These are phyloP conservation scores for Polyodon spathula DNA, from an alignment of 2,113 vertebrate genomes.

Conservation along the genomic window DNA sequence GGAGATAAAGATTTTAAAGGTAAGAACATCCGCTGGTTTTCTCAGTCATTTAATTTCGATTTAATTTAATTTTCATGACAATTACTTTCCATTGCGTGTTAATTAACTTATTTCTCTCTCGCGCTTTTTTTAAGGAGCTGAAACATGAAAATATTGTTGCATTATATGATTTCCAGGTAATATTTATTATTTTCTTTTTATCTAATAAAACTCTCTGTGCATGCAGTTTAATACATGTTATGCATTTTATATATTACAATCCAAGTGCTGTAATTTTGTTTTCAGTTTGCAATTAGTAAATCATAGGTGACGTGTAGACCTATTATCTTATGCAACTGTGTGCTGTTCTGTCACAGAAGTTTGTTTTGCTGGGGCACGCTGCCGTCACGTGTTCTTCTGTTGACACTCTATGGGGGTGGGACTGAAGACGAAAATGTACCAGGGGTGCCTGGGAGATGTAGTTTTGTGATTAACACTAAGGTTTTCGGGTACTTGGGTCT, in stretches of 20 bases:
- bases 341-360: not conserved
- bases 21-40: conserved; percentile 34
- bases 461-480: not conserved
- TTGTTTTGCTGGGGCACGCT: conserved; percentile 17
- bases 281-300: too few species aligned
- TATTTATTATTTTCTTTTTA: conserved; percentile 11
- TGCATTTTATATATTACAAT: not conserved
- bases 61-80: too few species aligned
- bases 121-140: conserved; percentile 74
- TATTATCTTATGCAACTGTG: too few species aligned
- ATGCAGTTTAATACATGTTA: not conserved
- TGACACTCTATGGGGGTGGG: conserved; percentile 29
- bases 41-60: too few species aligned
- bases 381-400: conserved; percentile 29
- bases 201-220: not conserved
- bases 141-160: conserved; percentile 95
- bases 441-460: conserved; percentile 13
- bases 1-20: conserved; percentile 96
- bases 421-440: not conserved
- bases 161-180: conserved; percentile 92
- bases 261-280: too few species aligned
- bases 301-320: too few species aligned
- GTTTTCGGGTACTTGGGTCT: not conserved
- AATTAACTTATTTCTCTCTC: too few species aligned
- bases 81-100: too few species aligned